A percentile compares a stretch with the other conserved stretches of the same genome.
These are phyloP conservation scores for Diadophis punctatus DNA, from an alignment of 2,113 vertebrate genomes.

Conservation along the genomic window DNA sequence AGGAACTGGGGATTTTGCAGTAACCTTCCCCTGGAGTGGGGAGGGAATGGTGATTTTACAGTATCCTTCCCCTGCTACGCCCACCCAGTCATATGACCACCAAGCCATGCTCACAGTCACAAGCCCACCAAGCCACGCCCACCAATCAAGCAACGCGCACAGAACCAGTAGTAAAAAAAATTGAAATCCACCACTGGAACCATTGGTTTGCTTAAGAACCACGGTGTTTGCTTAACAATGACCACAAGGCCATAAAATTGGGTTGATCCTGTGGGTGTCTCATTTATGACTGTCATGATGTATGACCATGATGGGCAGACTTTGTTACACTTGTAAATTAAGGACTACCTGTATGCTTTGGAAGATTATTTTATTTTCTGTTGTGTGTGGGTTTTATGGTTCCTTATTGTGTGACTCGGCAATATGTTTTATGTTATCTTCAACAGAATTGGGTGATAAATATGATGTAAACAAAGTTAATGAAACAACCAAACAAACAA, in stretches of 20 bases:
- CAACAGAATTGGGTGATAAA: not conserved
- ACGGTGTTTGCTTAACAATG: not conserved
- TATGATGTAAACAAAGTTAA: not conserved
- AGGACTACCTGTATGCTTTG: not conserved
- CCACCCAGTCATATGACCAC: no score
- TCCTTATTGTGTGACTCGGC: not conserved
- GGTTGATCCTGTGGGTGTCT: not conserved
- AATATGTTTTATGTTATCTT: not conserved
- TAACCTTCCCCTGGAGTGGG: no score
- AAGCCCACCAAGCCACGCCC: no score
- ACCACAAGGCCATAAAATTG: not conserved
- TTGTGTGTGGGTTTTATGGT: not conserved
- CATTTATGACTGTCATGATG: not conserved
- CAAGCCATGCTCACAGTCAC: no score
- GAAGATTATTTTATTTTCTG: not conserved
- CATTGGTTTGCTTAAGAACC: not conserved
- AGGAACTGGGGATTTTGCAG: no score
- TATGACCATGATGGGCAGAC: not conserved
- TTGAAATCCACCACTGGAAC: not conserved
- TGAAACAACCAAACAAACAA: not conserved
- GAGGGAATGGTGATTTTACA: no score
- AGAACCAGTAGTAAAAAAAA: no score
- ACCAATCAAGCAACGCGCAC: no score
- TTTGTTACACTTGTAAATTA: not conserved
- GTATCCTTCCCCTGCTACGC: no score